Evolutionary conservation across 2,113 vertebrate genomes (phyloP).

Genomic region (Chiloscyllium plagiosum): DNA sequence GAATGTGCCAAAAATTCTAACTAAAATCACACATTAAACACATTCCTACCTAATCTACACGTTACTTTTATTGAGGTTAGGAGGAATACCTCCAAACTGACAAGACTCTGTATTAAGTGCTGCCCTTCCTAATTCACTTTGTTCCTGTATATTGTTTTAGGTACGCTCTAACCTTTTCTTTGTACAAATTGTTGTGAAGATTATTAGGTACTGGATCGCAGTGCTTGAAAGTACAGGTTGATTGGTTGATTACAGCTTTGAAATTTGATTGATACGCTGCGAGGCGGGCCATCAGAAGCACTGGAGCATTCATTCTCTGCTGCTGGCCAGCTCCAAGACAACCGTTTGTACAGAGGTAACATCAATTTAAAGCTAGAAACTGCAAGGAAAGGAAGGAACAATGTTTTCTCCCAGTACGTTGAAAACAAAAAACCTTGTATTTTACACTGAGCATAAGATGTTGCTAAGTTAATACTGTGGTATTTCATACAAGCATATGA

Average conservation of each 20-base stretch:
- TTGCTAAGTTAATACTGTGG: constrained; percentile 24
- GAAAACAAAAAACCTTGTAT: neutral
- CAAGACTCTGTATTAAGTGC: constrained; percentile 15
- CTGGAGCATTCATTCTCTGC: constrained; percentile 35
- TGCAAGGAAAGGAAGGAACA: constrained; percentile 11
- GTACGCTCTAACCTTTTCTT: constrained; percentile 32
- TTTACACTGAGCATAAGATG: constrained; percentile 17
- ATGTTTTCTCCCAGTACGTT: constrained; percentile 28
- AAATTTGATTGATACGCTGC: constrained; percentile 34
- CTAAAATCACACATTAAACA: constrained; percentile 10
- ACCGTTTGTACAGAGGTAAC: constrained; percentile 34
- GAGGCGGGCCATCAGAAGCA: constrained; percentile 32
- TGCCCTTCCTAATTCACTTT: constrained; percentile 36
- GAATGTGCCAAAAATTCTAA: neutral
- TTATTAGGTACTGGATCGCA: constrained; percentile 35
- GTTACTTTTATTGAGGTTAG: neutral
- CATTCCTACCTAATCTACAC: neutral
- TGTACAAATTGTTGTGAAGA: constrained; percentile 36
- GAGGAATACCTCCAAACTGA: constrained; percentile 9
- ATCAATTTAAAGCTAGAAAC: constrained; percentile 33
- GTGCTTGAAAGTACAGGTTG: constrained; percentile 35
- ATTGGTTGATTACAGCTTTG: constrained; percentile 33
- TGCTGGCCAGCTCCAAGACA: constrained; percentile 24
- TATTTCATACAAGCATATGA: neutral
- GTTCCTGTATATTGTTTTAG: constrained; percentile 36